A percentile compares a stretch with the other conserved stretches of the same genome.
Conservation (phyloP, 2,797 vertebrate species). For the Dromococcyx pavoninus region DNA sequence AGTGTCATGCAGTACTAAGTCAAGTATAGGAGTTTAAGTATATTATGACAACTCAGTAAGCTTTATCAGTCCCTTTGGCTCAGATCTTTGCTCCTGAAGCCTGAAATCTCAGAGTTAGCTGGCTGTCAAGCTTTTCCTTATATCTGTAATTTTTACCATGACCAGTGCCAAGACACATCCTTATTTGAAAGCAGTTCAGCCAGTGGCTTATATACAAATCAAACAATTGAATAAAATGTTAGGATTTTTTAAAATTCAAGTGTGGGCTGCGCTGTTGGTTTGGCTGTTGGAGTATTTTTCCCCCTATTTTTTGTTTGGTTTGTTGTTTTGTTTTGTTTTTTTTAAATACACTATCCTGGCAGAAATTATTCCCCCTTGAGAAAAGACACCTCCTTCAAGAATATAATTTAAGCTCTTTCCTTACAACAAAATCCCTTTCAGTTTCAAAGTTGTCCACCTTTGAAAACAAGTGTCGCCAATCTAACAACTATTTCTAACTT, state of each 20-base stretch:
- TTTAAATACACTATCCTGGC: background rate
- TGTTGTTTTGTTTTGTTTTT: rapidly evolving
- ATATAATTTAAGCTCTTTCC: background rate
- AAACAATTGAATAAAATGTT: background rate
- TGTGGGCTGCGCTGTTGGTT: rapidly evolving
- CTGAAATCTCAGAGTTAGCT: background rate
- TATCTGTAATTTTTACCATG: background rate
- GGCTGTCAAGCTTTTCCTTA: background rate
- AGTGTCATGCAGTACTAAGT: background rate
- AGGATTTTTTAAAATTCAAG: background rate
- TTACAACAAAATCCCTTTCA: background rate
- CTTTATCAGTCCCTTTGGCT: conserved; percentile 1
- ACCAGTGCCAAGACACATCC: background rate
- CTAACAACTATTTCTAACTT: background rate
- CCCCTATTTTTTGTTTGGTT: too few species aligned
- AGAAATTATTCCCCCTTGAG: background rate
- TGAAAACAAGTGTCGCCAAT: background rate
- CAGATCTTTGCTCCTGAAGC: background rate
- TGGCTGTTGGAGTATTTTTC: too few species aligned
- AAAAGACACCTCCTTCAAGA: background rate
- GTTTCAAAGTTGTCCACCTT: background rate
- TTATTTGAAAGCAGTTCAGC: background rate
- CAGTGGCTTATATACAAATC: background rate
- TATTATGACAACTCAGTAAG: background rate
- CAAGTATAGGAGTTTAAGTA: background rate